Percentiles rank a stretch among this genome's conserved stretches.
These are phyloP conservation scores for Tyrannus savana DNA, from an alignment of 2,113 vertebrate species.

Conservation along the genomic window DNA sequence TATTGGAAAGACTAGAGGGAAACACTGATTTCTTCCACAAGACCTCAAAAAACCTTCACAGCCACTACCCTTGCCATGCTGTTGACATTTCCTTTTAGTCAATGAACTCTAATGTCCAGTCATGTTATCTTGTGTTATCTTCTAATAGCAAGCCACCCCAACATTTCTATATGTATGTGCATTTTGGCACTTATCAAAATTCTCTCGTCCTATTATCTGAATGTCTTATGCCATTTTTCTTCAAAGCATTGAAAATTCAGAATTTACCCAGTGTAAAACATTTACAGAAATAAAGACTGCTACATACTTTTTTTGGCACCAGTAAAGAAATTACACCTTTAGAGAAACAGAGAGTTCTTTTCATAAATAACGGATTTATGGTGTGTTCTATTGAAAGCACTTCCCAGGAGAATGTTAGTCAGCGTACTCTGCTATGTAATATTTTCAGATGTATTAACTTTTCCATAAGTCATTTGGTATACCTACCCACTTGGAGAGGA, in stretches of 20 bases:
- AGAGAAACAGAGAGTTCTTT: not conserved
- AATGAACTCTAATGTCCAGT: not conserved
- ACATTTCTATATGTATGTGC: not conserved
- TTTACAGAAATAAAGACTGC: not conserved
- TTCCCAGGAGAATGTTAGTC: conserved; percentile 25
- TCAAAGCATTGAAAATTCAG: not conserved
- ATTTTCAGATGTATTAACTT: conserved; percentile 19
- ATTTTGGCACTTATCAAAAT: not conserved
- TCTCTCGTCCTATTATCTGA: not conserved
- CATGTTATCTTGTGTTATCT: not conserved
- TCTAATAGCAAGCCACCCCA: not conserved
- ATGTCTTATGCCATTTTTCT: not conserved
- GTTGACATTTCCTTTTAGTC: not conserved
- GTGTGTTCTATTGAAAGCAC: conserved; percentile 16
- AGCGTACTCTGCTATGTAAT: not conserved
- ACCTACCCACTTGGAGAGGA: not conserved
- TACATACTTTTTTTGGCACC: not conserved
- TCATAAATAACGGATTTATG: conserved; percentile 15
- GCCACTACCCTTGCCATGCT: not conserved
- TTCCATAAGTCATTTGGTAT: conserved; percentile 13
- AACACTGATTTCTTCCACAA: not conserved
- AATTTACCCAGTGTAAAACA: not conserved
- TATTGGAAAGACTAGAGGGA: not conserved
- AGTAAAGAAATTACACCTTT: conserved; percentile 10
- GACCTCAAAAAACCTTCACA: not conserved